Conservation (phyloP, 2,888 invertebrate genomes). For the Aelia acuminata region DNA sequence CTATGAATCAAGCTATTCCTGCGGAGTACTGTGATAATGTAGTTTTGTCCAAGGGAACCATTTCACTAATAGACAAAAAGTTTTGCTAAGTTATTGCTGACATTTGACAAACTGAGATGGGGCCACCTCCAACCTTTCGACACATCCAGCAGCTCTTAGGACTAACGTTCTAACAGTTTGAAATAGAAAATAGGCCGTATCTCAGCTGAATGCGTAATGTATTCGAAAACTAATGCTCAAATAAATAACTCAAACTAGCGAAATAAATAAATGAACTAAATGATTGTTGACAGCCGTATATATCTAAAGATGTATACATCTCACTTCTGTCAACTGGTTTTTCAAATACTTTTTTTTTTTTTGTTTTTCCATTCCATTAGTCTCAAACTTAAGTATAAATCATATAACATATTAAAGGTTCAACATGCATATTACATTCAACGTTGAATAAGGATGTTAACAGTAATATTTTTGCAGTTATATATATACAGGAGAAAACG, state of each 20-base stretch:
- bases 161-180: background rate
- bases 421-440: too few relatives aligned
- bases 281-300: background rate
- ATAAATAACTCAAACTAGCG: background rate
- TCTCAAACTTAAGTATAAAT: too few relatives aligned
- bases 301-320: background rate
- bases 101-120: background rate
- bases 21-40: background rate
- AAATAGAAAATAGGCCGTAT: background rate
- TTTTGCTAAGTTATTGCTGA: background rate
- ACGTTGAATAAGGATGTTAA: too few relatives aligned
- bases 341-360: background rate
- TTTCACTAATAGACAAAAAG: conserved; percentile 4
- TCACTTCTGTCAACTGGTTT: background rate
- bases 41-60: background rate
- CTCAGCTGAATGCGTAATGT: background rate
- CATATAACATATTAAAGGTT: too few relatives aligned
- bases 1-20: background rate
- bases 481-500: too few relatives aligned
- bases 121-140: background rate
- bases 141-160: background rate
- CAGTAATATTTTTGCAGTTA: too few relatives aligned
- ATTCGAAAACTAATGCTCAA: background rate
- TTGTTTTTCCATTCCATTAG: background rate
- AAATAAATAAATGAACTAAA: background rate